phyloP scores from a whole-genome alignment of 2,888 invertebrate species.

The Aleiodes leptofemur region DNA sequence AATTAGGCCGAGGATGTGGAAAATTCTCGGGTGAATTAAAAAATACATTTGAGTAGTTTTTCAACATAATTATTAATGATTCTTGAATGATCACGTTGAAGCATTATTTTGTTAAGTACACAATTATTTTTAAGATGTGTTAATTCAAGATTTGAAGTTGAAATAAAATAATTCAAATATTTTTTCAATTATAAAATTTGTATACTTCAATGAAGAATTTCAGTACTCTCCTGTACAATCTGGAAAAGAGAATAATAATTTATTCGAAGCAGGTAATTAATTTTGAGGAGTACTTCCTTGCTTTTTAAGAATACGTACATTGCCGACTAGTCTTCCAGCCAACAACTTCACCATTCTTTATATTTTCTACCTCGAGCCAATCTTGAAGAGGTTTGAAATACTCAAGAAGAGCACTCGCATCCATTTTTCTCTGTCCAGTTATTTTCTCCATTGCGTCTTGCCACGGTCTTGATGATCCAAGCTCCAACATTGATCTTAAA shows the following conservation, averaged over 20 bases:
- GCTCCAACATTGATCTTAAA: constrained; percentile 77
- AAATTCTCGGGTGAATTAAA: too few species aligned
- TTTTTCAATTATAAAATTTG: not conserved
- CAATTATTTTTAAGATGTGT: too few species aligned
- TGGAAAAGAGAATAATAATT: constrained; percentile 44
- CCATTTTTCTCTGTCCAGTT: constrained; percentile 85
- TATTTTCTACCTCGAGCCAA: constrained; percentile 86
- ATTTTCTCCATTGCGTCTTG: constrained; percentile 90
- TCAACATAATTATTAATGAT: too few species aligned
- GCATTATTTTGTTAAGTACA: too few species aligned
- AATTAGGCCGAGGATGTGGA: too few species aligned
- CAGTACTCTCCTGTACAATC: constrained; percentile 52
- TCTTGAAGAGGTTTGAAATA: constrained; percentile 87
- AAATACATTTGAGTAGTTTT: too few species aligned
- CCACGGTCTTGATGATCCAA: constrained; percentile 88
- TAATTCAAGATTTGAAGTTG: not conserved
- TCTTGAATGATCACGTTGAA: too few species aligned
- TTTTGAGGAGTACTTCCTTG: not conserved
- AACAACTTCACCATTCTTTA: constrained; percentile 84
- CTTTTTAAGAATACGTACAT: constrained; percentile 55
- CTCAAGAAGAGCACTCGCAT: constrained; percentile 85
- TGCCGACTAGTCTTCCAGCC: constrained; percentile 81
- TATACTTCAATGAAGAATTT: not conserved
- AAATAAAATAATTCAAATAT: constrained; percentile 6
- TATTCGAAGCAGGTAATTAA: not conserved